Evolutionary conservation across 2,797 vertebrate genomes (phyloP), one percentile per base, ranked within the genome.

Genomic region (Characodon lateralis): DNA sequence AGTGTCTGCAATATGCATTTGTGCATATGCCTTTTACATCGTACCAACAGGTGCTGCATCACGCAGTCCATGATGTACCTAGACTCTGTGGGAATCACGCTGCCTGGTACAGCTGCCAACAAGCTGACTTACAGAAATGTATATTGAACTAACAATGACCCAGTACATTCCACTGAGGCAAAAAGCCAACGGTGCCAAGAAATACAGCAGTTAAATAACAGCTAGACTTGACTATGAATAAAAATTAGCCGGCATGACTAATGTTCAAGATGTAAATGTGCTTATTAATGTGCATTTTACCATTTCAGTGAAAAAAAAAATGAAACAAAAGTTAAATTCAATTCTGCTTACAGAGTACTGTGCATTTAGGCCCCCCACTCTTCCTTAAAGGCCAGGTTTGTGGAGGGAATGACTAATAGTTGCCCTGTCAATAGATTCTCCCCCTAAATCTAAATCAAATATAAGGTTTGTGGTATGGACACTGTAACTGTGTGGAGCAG

Each of bases 31-130:
- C 78, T 83, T 79, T 63, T 72, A 76, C 75, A 73, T 83, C 76
- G 79, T 24, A 83, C 89, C 88, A 90, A 88, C 91, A 87, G 86
- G 91, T 89, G 89, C 86, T 79, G 86, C 81, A 77, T 76, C 83
- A 85, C 46, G 85, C 78, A 77, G 81, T 87, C 84, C 86, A 82
- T 84, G 86, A 90, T 91, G 88, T 87, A 88, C 78, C 82, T 83
- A 77, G 77, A 87, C 85, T 86, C 83, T 78, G 41, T 24, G 72
- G 73, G 80, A 88, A 84, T 92, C 89, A 80, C 24, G 82, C 9
- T 78, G 80, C 71, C 74, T 73, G 59, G 16, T 75, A 82, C 88
- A 83, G 82, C 83, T 91, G 84, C 84, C 88, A 85, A 86, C 86
- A 89, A 84, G 84, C 76, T 69, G 58, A 77, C 53, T 9, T 69